A percentile compares a stretch with the other conserved stretches of the same genome.
Evolutionary conservation across 2,888 invertebrate species (phyloP).

Genomic region (Rhaphigaster nebulosa): DNA sequence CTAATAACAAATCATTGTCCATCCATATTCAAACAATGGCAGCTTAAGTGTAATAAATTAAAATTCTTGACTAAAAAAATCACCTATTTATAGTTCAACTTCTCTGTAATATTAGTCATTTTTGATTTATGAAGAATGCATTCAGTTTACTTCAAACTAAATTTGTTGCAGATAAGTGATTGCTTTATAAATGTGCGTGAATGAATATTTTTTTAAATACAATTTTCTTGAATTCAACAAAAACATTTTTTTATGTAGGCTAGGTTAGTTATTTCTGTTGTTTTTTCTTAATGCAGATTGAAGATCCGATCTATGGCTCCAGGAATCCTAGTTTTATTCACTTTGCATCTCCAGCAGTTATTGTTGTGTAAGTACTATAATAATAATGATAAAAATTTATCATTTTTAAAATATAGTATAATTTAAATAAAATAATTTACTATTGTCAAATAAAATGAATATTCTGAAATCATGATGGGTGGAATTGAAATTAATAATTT

Average conservation of each 20-base stretch:
- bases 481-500: too few species aligned
- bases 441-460: not conserved
- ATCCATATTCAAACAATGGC: too few species aligned
- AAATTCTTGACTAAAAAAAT: too few species aligned
- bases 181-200: not conserved
- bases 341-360: slow-evolving; percentile 66
- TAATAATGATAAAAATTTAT: not conserved
- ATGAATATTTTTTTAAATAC: not conserved
- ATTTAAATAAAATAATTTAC: not conserved
- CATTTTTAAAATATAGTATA: not conserved
- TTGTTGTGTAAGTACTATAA: slow-evolving; percentile 65
- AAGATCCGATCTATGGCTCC: slow-evolving; percentile 66
- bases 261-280: not conserved
- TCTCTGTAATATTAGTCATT: too few species aligned
- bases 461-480: not conserved
- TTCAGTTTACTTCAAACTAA: too few species aligned
- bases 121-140: too few species aligned
- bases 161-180: too few species aligned
- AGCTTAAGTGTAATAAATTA: too few species aligned
- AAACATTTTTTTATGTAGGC: not conserved
- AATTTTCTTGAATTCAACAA: too few species aligned
- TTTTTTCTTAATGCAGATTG: slow-evolving; percentile 64
- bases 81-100: too few species aligned
- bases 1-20: too few species aligned
- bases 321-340: slow-evolving; percentile 66